phyloP scores from a whole-genome alignment of 2,888 invertebrate species.

The Melangyna quadrimaculata region DNA sequence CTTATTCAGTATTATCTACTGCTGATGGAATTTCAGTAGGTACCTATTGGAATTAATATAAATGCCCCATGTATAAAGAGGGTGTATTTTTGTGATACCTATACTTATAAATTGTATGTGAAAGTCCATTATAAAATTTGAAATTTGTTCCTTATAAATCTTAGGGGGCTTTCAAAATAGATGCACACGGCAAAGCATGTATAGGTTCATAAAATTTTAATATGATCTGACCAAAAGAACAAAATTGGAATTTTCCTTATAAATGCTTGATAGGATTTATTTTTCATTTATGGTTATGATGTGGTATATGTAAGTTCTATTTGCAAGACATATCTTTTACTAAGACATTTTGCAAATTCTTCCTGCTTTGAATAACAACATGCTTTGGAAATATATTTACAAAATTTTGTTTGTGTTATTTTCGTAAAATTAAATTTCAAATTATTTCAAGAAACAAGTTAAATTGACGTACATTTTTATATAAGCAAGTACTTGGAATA shows the following conservation, averaged over 20 bases:
- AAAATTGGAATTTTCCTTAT: background rate
- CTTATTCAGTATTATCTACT: background rate
- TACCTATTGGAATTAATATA: constrained; percentile 23
- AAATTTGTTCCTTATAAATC: constrained; percentile 1
- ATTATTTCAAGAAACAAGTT: no score
- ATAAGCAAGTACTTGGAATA: no score
- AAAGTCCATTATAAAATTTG: constrained; percentile 15
- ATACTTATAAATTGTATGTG: background rate
- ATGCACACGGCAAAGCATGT: background rate
- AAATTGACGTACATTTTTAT: no score
- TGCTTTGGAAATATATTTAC: no score
- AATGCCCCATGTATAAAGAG: background rate
- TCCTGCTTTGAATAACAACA: no score
- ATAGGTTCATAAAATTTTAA: background rate
- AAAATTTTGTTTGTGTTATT: no score
- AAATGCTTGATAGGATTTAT: background rate
- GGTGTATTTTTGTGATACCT: background rate
- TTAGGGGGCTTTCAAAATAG: background rate
- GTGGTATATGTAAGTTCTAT: no score
- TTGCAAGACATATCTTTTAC: no score
- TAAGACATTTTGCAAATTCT: no score
- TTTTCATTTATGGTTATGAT: background rate
- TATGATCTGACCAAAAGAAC: background rate
- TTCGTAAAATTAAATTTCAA: no score
- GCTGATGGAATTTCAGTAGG: constrained; percentile 16